phyloP scores from a whole-genome alignment of 2,888 invertebrate genomes.

The Apamea crenata region DNA sequence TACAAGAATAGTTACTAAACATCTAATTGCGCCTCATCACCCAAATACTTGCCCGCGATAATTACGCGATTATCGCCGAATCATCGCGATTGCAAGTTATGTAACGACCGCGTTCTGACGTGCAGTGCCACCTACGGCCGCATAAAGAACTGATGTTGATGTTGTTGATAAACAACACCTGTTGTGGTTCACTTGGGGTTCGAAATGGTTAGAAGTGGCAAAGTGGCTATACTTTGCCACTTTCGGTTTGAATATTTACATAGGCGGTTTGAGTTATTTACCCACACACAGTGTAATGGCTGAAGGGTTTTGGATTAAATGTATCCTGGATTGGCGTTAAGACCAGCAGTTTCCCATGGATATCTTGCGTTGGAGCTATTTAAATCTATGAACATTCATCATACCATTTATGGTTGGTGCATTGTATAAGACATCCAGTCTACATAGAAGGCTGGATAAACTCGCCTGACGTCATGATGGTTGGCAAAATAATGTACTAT shows the following conservation, averaged over 20 bases:
- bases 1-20: slow-evolving; percentile 26
- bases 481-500: not conserved
- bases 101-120: slow-evolving; percentile 43
- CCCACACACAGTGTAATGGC: not conserved
- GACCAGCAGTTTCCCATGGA: not conserved
- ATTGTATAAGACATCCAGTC: not conserved
- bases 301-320: not conserved
- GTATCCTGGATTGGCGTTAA: too few species aligned
- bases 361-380: not conserved
- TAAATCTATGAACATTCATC: not conserved
- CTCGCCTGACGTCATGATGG: not conserved
- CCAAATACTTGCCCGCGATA: slow-evolving; percentile 29
- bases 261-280: not conserved
- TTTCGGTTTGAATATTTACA: not conserved
- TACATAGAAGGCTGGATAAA: not conserved
- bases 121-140: slow-evolving; percentile 45
- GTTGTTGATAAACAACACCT: slow-evolving; percentile 74
- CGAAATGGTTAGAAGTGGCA: slow-evolving; percentile 61
- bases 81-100: slow-evolving; percentile 43
- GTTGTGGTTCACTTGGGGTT: slow-evolving; percentile 67
- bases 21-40: slow-evolving; percentile 27
- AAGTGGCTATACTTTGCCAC: not conserved
- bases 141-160: slow-evolving; percentile 66
- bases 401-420: not conserved
- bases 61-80: slow-evolving; percentile 35